These are phyloP conservation scores for Sebastes ruberrimus DNA, from an alignment of 2,797 vertebrate species.

Conservation along the genomic window DNA sequence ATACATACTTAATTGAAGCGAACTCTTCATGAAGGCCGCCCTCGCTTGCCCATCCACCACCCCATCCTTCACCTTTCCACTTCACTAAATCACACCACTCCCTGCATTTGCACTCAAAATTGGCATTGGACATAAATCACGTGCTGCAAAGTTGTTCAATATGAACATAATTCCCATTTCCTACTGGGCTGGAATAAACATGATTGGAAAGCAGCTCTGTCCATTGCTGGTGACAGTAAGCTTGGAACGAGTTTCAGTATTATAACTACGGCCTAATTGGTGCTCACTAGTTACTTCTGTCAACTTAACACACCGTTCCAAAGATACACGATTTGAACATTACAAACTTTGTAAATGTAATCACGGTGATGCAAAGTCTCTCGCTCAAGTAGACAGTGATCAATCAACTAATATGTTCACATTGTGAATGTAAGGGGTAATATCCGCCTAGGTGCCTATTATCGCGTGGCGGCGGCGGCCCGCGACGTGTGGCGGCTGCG, in stretches of 20 bases:
- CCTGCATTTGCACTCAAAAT: background rate
- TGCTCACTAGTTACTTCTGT: no score
- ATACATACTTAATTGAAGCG: background rate
- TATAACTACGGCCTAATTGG: no score
- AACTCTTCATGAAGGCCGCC: background rate
- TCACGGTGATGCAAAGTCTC: no score
- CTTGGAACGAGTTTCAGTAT: background rate
- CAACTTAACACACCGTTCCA: no score
- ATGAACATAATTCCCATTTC: background rate
- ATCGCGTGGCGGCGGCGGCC: no score
- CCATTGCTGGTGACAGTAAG: background rate
- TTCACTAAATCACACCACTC: no score
- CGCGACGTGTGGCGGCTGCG: no score
- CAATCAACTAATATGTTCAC: no score
- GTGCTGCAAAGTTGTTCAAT: background rate
- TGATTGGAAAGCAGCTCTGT: background rate
- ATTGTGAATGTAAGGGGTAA: no score
- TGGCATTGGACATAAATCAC: background rate
- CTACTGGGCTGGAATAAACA: background rate
- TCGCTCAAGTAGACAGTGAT: no score
- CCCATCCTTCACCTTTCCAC: background rate
- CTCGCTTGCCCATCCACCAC: background rate
- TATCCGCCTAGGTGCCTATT: fast-evolving
- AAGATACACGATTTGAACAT: no score
- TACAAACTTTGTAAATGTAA: no score